phyloP scores from a whole-genome alignment of 2,888 invertebrate genomes.

The Troilus luridus region DNA sequence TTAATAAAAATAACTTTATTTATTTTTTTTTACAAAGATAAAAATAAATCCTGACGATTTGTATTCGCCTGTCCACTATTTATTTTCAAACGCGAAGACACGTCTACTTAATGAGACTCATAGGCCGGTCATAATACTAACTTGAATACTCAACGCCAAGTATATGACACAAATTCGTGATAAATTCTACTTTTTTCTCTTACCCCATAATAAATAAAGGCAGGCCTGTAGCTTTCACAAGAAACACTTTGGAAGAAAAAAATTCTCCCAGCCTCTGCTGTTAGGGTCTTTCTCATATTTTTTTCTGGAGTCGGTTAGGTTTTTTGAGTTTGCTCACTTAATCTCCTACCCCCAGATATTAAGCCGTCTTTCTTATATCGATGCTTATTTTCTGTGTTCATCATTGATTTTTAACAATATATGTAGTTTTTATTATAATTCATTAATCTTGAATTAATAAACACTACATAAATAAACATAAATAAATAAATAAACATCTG shows the following conservation, averaged over 20 bases:
- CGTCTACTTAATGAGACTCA: not conserved
- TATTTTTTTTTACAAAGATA: not conserved
- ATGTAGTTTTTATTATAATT: not conserved
- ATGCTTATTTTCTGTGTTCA: not conserved
- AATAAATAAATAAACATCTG: not conserved
- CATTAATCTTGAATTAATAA: not conserved
- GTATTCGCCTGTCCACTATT: not conserved
- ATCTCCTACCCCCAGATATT: not conserved
- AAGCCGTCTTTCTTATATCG: not conserved
- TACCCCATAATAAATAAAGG: not conserved
- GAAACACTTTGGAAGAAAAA: conserved; percentile 4
- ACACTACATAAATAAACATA: too few relatives aligned
- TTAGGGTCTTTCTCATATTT: not conserved
- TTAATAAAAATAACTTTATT: not conserved
- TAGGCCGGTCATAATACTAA: not conserved
- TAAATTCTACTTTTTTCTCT: not conserved
- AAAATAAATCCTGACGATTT: not conserved
- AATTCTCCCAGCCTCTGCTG: conserved; percentile 2
- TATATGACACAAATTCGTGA: conserved; percentile 5
- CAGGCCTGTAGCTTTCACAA: conserved; percentile 23
- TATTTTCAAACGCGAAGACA: not conserved
- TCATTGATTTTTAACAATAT: not conserved
- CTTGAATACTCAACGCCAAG: not conserved
- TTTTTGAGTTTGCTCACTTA: not conserved
- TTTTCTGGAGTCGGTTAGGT: not conserved